These are phyloP conservation scores for Sphaerodactylus townsendi DNA, from an alignment of 2,113 vertebrate genomes.

Conservation along the genomic window DNA sequence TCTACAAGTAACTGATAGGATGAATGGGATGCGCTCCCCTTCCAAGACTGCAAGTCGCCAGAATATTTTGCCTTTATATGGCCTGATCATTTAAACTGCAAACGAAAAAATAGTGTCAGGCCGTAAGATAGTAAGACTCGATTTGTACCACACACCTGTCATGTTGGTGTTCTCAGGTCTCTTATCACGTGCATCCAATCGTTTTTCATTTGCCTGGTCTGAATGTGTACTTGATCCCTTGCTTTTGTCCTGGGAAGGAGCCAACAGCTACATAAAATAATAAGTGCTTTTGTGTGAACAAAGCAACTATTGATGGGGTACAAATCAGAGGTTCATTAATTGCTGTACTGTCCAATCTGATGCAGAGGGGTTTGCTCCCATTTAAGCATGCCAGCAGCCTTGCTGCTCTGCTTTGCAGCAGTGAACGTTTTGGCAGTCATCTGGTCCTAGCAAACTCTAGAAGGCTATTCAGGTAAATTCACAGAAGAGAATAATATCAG, in stretches of 20 bases:
- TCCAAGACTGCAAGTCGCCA: background rate
- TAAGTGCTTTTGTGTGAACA: background rate
- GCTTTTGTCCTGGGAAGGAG: too few species aligned
- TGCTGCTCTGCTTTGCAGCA: background rate
- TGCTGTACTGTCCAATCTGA: background rate
- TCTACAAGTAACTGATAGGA: background rate
- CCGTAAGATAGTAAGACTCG: background rate
- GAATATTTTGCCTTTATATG: background rate
- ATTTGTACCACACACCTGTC: background rate
- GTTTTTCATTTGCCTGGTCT: background rate
- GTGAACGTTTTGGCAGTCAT: background rate
- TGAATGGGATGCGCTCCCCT: background rate
- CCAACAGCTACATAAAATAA: too few species aligned
- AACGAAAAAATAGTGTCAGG: background rate
- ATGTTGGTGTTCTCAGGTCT: background rate
- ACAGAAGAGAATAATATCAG: background rate
- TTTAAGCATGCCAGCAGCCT: background rate
- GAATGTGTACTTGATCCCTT: background rate
- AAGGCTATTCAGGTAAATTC: background rate
- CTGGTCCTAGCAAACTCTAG: background rate
- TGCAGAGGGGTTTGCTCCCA: background rate
- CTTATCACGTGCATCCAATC: background rate
- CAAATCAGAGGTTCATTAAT: background rate
- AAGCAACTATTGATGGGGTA: background rate
- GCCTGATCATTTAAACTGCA: background rate